Evolutionary conservation across 2,888 invertebrate species (phyloP), one percentile per base, ranked within the genome.

Genomic region (Desoria tigrina): DNA sequence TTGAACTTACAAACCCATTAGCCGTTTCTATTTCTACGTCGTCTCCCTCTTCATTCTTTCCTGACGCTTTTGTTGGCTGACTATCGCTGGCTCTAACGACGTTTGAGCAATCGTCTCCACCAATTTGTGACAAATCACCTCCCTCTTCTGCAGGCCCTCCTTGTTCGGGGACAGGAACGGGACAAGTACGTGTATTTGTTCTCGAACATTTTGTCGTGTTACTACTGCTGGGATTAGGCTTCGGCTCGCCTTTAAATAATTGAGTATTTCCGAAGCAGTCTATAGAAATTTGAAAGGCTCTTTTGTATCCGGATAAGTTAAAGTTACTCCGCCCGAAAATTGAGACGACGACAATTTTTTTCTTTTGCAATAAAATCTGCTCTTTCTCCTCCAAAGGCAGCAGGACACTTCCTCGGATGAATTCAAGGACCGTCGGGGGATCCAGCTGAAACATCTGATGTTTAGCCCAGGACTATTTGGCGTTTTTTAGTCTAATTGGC

Each of bases 341-440:
- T 11, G 89, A 88, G 11, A 90, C 85, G 1, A 89, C 84, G 7
- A 89, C 85, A 39, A 88, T 85, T 4, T 23, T 23, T 6, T 45
- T 23, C 3, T 42, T 23, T 18, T 57, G 32, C 18, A 14, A 16
- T 4, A 45, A 16, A 16, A 21, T 45, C 45, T n/a, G 6, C 6
- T 16, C 45, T 18, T n/a, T 45, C 21, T 45, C 45, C 45, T 57
- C 42, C 14, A 18, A 18, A 42, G 42, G 26, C 18, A 58, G 27
- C 6, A 27, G 6, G 28, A 2, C 3, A 27, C 37, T 58, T 18
- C 27, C 27, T 26, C 58, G 4, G 11, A 58, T 16, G n/a, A 58
- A 4, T 58, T 58, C 58, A 49, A 58, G 9, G 16, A 28, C 45
- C 39, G 28, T 3, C 4, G 57, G 57, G n/a, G 57, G 39, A 21